Percentiles rank a stretch among this genome's conserved stretches.
Evolutionary conservation across 2,113 vertebrate genomes (phyloP).

Genomic region (Oncorhynchus masou): DNA sequence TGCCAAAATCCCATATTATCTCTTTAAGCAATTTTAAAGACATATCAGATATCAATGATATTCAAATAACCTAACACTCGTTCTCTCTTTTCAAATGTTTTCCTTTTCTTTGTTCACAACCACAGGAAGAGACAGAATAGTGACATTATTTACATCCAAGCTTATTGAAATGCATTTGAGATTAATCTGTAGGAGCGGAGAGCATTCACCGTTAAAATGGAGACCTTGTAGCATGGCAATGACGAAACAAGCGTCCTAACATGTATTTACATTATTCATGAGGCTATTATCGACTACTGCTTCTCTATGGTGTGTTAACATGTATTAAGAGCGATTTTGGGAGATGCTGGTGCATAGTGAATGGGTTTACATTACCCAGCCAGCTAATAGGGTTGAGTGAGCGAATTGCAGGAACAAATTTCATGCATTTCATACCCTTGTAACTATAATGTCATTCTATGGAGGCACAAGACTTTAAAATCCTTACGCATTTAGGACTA

Average conservation of each 20-base stretch:
- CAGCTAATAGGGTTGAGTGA: constrained; percentile 60
- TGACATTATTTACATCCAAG: constrained; percentile 37
- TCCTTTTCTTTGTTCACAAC: neutral
- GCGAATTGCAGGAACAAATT: constrained; percentile 35
- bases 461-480: constrained; percentile 47
- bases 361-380: constrained; percentile 55
- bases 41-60: constrained; percentile 49
- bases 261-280: constrained; percentile 68
- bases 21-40: constrained; percentile 52
- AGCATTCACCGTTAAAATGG: constrained; percentile 39
- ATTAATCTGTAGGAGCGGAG: constrained; percentile 50
- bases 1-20: constrained; percentile 38
- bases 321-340: constrained; percentile 66
- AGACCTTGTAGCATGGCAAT: constrained; percentile 55
- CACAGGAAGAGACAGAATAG: constrained; percentile 1
- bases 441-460: constrained; percentile 59
- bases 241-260: constrained; percentile 44
- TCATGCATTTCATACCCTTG: constrained; percentile 49
- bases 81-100: neutral
- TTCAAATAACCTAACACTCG: constrained; percentile 46
- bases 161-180: constrained; percentile 43
- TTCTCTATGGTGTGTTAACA: constrained; percentile 66
- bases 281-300: constrained; percentile 58
- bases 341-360: constrained; percentile 60
- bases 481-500: constrained; percentile 23